A percentile compares a stretch with the other conserved stretches of the same genome.
phyloP scores from a whole-genome alignment of 2,797 vertebrate genomes.

The Rhinogobio ventralis region DNA sequence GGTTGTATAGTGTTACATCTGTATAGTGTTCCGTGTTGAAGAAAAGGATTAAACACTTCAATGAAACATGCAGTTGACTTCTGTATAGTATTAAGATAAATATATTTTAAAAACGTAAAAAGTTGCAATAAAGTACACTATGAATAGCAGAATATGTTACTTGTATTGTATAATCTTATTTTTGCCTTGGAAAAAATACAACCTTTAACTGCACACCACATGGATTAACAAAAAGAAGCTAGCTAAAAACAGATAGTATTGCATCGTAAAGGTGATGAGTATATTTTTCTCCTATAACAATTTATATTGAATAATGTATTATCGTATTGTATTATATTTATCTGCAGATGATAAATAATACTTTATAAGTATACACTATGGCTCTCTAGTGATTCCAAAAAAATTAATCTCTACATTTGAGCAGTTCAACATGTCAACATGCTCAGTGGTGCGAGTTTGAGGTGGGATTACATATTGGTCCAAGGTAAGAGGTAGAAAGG shows the following conservation, averaged over 20 bases:
- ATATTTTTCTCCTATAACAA: background rate
- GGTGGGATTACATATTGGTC: background rate
- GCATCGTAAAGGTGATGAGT: background rate
- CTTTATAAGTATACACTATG: background rate
- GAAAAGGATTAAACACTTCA: conserved; percentile 12
- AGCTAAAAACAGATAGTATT: background rate
- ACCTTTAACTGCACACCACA: background rate
- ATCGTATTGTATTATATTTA: background rate
- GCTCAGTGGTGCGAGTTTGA: background rate
- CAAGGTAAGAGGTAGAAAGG: background rate
- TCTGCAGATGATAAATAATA: background rate
- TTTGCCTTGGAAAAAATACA: background rate
- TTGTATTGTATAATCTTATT: background rate
- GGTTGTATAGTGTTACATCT: conserved; percentile 2
- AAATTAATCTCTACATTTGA: background rate
- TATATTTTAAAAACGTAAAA: background rate
- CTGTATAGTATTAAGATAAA: background rate
- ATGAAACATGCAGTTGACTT: background rate
- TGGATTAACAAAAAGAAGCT: background rate
- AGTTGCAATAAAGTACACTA: conserved; percentile 23
- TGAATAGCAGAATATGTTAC: background rate
- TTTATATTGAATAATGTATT: background rate
- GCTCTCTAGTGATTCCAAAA: background rate
- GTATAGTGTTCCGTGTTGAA: conserved; percentile 30
- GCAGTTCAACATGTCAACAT: background rate